phyloP scores from a whole-genome alignment of 2,888 invertebrate genomes.

The Perdita meconis region DNA sequence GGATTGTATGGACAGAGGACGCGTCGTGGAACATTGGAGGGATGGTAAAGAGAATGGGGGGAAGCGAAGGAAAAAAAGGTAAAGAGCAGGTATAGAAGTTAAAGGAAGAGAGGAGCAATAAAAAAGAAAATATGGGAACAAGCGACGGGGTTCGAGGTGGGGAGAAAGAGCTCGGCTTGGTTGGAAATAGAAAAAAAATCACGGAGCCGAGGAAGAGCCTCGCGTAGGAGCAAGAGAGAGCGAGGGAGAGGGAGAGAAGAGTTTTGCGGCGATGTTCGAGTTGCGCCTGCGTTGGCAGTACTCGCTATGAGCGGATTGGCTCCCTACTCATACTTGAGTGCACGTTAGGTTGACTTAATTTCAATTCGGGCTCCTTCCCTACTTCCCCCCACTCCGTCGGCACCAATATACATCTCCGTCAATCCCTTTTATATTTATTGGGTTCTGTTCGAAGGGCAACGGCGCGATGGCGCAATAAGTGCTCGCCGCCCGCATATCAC shows the following conservation, averaged over 20 bases:
- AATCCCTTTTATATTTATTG: slow-evolving; percentile 71
- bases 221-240: slow-evolving; percentile 9
- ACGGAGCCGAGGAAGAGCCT: not conserved
- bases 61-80: not conserved
- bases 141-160: slow-evolving; percentile 17
- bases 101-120: slow-evolving; percentile 8
- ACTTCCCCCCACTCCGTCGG: slow-evolving; percentile 47
- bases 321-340: slow-evolving; percentile 70
- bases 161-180: slow-evolving; percentile 21
- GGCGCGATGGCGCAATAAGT: slow-evolving; percentile 13
- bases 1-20: slow-evolving; percentile 56
- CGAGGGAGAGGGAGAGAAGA: slow-evolving; percentile 41
- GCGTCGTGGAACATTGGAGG: slow-evolving; percentile 30
- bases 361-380: slow-evolving; percentile 72
- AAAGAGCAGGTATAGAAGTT: slow-evolving; percentile 11
- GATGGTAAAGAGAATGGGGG: slow-evolving; percentile 8
- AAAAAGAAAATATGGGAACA: slow-evolving; percentile 29
- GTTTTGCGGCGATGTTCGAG: slow-evolving; percentile 57
- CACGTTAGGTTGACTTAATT: slow-evolving; percentile 78
- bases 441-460: slow-evolving; percentile 50
- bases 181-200: slow-evolving; percentile 21
- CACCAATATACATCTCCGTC: slow-evolving; percentile 26
- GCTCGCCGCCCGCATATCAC: slow-evolving; percentile 19
- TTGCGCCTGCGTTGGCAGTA: slow-evolving; percentile 70
- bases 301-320: slow-evolving; percentile 71